Evolutionary conservation across 1,140 invertebrate species (phyloP), one percentile per base, ranked within the genome.

Genomic region (Mactra quadrangularis): DNA sequence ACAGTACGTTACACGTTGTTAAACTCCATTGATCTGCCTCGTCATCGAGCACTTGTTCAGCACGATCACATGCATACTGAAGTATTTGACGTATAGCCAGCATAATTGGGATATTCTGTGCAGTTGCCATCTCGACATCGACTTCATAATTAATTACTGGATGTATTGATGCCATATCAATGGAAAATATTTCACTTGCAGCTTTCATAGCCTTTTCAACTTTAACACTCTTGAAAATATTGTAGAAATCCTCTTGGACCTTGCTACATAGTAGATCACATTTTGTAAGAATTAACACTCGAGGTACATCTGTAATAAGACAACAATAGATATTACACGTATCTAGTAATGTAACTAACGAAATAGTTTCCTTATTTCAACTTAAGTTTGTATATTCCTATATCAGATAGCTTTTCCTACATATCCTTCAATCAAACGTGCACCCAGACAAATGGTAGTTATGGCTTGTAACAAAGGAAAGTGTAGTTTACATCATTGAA

Each of bases 101-200:
- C 11, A 70, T 17, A 27, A 41, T 41, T n/a, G 41, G 66, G 35
- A 50, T 50, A 35, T 27, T 70, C 22, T 15, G 19, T n/a, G 19
- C 45, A 17, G 22, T 25, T 6, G 33, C 27, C n/a, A 70, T 15
- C 17, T 70, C 35, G n/a, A 47, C 9, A 6, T 19, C 27, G 22
- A 6, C n/a, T 50, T 45, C 66, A 41, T 70, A 70, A 41, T 70
- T 70, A n/a, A 25, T 41, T 22, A 70, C 66, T 41, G 66, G 66
- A 17, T 41, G 45, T 33, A 70, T 50, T n/a, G 33, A 41, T 27
- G 33, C 17, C 9, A 35, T 11, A 15, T 31, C 9, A n/a, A 64
- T n/a, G 3, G 17, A 19, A 22, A 64, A 64, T 41, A 64, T 35
- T 1, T 11, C 38, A 31, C 31, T 35, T 31, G 38, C 60, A 1